Base-by-base conservation (phyloP, 1,140 invertebrate species). In the Ostrea edulis region DNA sequence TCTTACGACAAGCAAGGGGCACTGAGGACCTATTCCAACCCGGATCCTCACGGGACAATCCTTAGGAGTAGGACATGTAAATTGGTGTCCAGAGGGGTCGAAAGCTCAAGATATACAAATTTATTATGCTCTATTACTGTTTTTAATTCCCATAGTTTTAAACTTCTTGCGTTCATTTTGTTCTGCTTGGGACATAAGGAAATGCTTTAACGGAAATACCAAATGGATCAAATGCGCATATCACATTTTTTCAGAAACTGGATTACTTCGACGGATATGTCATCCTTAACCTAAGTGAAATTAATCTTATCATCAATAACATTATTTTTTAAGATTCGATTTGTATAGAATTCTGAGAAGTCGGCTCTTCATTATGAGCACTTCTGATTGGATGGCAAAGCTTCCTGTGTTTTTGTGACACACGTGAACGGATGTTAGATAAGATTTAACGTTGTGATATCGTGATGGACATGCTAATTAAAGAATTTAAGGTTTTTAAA, bases 361-460 rank as follows among this genome's bases (percentile, higher is more conserved):
- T 29, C 8, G 11, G 11, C 14, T 14, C 68, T 77, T 77, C 25
- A 77, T 77, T 29, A 77, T 14, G 5, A 29, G 29, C 14, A 77
- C 68, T 29, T 77, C 17, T 62, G 55, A 62, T 62, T 62, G 55
- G 55, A n/a, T n/a, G 17, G 17, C 14, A 44, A 25, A 25, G 68
- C 68, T 29, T 77, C 68, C 68, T 77, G 22, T 22, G 14, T 77
- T 71, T 29, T 29, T 14, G 12, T 29, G 14, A 25, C 29, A 25
- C 29, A 25, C 14, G 68, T 77, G 68, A 62, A 77, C 68, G 68
- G 68, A 77, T 77, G 68, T 35, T 35, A 29, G 68, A 77, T 77
- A 77, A 77, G 68, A 77, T 77, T 44, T 29, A 77, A 29, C 22
- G 29, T 11, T 25, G 22, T 35, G 68, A 77, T 77, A 77, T 12